Conservation (phyloP, 2,113 vertebrate genomes). For the Pedionomus torquatus region DNA sequence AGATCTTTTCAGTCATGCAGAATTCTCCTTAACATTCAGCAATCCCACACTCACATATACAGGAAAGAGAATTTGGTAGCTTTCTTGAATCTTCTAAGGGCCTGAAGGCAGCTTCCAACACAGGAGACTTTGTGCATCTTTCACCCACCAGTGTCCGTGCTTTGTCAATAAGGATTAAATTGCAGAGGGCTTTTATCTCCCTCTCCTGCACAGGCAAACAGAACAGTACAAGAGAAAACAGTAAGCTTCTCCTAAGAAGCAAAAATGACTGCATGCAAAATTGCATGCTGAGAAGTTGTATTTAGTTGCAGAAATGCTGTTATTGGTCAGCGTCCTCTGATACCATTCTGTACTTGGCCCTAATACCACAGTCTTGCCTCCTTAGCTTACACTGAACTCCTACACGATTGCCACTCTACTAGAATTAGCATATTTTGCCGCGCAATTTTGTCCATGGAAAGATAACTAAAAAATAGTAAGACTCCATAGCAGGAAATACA, state of each 20-base stretch:
- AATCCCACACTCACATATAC: background rate
- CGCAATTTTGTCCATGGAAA: background rate
- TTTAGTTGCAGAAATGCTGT: background rate
- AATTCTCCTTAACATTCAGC: background rate
- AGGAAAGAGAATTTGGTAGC: background rate
- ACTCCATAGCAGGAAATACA: background rate
- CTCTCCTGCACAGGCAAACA: background rate
- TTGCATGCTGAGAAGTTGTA: background rate
- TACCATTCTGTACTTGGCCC: background rate
- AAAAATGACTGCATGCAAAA: background rate
- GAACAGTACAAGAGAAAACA: background rate
- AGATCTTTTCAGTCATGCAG: background rate
- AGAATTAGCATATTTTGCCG: background rate
- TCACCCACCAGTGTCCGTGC: background rate
- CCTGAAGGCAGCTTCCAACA: background rate
- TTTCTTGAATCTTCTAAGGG: background rate
- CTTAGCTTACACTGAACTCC: background rate
- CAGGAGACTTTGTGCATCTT: background rate
- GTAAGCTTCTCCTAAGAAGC: background rate
- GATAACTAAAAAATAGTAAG: background rate
- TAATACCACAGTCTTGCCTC: background rate
- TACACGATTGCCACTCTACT: background rate
- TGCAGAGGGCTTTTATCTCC: background rate
- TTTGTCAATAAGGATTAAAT: background rate
- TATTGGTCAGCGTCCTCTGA: background rate